Evolutionary conservation across 2,797 vertebrate species (phyloP).

Genomic region (Emydoidea blandingii): DNA sequence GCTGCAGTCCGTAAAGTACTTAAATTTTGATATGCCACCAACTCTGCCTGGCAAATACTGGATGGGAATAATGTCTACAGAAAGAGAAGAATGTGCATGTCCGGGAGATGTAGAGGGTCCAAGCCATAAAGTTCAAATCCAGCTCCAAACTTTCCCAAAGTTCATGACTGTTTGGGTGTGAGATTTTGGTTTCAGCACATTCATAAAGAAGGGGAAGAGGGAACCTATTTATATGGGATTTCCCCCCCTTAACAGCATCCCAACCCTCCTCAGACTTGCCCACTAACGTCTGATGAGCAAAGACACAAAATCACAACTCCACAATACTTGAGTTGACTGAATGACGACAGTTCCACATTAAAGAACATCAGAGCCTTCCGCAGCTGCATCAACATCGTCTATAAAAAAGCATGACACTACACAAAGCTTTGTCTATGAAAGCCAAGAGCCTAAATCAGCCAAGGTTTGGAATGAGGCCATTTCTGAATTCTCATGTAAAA

Average conservation of each 20-base stretch:
- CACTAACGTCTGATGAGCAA: slow-evolving; percentile 64
- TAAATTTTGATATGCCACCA: slow-evolving; percentile 67
- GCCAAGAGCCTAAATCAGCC: slow-evolving; percentile 71
- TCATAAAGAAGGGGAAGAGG: slow-evolving; percentile 40
- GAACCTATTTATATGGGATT: slow-evolving; percentile 25
- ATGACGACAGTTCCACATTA: slow-evolving; percentile 58
- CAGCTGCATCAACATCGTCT: slow-evolving; percentile 80
- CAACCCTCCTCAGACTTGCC: slow-evolving; percentile 32
- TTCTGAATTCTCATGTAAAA: slow-evolving; percentile 68
- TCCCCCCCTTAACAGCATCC: slow-evolving; percentile 41
- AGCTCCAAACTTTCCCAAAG: slow-evolving; percentile 43
- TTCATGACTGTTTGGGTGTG: slow-evolving; percentile 53
- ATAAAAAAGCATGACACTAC: slow-evolving; percentile 65
- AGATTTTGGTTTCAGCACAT: slow-evolving; percentile 24
- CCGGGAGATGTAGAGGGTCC: slow-evolving; percentile 38
- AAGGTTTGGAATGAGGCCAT: slow-evolving; percentile 72
- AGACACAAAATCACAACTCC: slow-evolving; percentile 64
- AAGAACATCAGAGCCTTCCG: slow-evolving; percentile 71
- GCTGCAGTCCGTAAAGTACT: slow-evolving; percentile 48
- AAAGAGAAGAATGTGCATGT: not conserved
- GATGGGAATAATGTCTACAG: slow-evolving; percentile 42
- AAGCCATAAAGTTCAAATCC: slow-evolving; percentile 26
- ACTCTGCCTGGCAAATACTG: slow-evolving; percentile 68
- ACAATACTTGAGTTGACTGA: slow-evolving; percentile 41
- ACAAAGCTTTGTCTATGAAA: slow-evolving; percentile 55